Conservation (phyloP, 35 echinoderm and acorn worm genomes). For the Holothuria glaberrima region DNA sequence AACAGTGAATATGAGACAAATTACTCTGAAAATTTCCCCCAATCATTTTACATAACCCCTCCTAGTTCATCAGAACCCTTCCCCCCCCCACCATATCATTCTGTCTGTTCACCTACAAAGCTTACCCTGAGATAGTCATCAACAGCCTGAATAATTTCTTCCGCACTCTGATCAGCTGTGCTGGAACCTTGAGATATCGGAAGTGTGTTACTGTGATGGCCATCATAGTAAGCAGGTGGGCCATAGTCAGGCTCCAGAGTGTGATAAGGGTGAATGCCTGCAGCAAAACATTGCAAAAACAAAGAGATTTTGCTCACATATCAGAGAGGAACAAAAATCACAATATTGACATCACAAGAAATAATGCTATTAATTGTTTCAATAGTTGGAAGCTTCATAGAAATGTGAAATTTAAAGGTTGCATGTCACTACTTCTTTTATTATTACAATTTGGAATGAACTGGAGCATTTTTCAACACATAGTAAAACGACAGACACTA, state of each 20-base stretch:
- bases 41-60: not conserved
- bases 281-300: not conserved
- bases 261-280: slow-evolving; percentile 57
- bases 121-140: slow-evolving; percentile 55
- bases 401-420: too few relatives aligned
- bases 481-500: too few relatives aligned
- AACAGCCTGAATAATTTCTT: slow-evolving; percentile 51
- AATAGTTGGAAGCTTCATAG: too few relatives aligned
- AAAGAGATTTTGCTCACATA: too few relatives aligned
- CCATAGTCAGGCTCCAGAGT: slow-evolving; percentile 51
- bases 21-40: too few relatives aligned
- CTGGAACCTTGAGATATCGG: not conserved
- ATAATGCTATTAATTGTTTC: too few relatives aligned
- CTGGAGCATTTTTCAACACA: too few relatives aligned
- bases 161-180: slow-evolving; percentile 10
- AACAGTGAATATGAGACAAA: too few relatives aligned
- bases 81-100: not conserved
- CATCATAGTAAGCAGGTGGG: slow-evolving; percentile 47
- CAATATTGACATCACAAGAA: too few relatives aligned
- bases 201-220: not conserved
- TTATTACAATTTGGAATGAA: too few relatives aligned
- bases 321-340: too few relatives aligned
- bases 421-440: too few relatives aligned
- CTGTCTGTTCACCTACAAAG: not conserved
- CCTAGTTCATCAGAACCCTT: not conserved